Base-by-base conservation (phyloP, 2,888 invertebrate genomes). In the Oxyteleia sp. region DNA sequence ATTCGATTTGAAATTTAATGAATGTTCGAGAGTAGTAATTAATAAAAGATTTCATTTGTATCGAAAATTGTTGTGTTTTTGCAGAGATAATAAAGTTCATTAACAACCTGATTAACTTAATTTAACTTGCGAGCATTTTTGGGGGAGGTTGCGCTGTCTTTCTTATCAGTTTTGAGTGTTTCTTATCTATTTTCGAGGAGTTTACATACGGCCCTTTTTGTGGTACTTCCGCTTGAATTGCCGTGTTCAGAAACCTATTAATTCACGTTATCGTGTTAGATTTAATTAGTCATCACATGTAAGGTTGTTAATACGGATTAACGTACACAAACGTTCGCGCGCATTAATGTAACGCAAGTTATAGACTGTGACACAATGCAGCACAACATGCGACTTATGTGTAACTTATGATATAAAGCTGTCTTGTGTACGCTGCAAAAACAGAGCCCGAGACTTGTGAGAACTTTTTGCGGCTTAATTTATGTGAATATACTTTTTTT, bases 221-320 rank as follows among this genome's bases (percentile, higher is more conserved):
- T 11, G 10, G 10, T 15, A 11, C 7, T 35, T 35, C 10, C 57
- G 41, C 57, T 41, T 13, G 35, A 13, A 49, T 26, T 51, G 53
- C 38, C 43, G 11, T 41, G 49, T 59, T 38, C 43, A 18, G 38
- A 45, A 69, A 69, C 41, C 61, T 69, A 61, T 79, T 79, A 64
- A 71, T 79, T 71, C 64, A 59, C 47, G 63, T 79, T 79, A 79
- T 79, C 79, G 41, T 49, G 71, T 79, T 71, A 71, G 49, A 68
- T 64, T 79, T 71, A 79, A 79, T 79, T 79, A 79, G 49, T 79
- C 71, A 64, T 64, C 71, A 64, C 57, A 57, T 72, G 80, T 72
- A 80, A 51, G 72, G 80, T 47, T 72, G 72, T 72, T 66, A 80
- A 80, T 79, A 80, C 66, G 15, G 80, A 80, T 80, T 72, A 80